phyloP scores from a whole-genome alignment of 2,888 invertebrate species.

The Seira musarum region DNA sequence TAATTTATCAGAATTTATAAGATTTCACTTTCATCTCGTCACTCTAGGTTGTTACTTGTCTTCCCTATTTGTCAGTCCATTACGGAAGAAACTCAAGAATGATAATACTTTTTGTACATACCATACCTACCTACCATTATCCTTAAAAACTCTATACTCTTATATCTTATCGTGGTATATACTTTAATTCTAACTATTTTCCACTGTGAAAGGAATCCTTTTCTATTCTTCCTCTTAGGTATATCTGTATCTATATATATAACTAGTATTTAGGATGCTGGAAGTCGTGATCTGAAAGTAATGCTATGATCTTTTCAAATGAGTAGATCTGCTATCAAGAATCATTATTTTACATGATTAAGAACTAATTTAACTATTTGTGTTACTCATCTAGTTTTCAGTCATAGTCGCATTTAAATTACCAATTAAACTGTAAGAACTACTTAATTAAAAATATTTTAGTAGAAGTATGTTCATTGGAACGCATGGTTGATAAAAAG shows the following conservation, averaged over 20 bases:
- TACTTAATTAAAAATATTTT: constrained; percentile 32
- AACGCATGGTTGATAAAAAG: no score
- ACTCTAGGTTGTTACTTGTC: constrained; percentile 47
- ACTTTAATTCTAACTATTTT: background rate
- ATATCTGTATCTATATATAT: background rate
- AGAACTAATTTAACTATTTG: constrained; percentile 21
- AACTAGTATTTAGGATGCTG: constrained; percentile 9
- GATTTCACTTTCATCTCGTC: constrained; percentile 9
- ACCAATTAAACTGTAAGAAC: constrained; percentile 27
- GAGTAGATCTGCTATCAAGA: constrained; percentile 21
- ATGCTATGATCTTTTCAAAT: constrained; percentile 10
- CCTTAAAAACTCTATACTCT: no score
- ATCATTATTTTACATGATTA: constrained; percentile 14
- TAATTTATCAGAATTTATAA: background rate
- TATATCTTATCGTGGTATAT: no score
- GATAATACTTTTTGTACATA: constrained; percentile 14
- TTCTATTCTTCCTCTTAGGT: background rate
- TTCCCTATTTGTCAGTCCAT: constrained; percentile 46
- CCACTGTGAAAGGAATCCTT: no score
- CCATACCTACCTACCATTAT: background rate
- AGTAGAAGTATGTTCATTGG: no score
- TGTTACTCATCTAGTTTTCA: constrained; percentile 54
- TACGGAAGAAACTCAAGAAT: background rate
- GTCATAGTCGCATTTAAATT: constrained; percentile 45
- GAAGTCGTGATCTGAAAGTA: constrained; percentile 44